Conservation (phyloP, 2,888 invertebrate genomes). For the Harpalus rubripes region DNA sequence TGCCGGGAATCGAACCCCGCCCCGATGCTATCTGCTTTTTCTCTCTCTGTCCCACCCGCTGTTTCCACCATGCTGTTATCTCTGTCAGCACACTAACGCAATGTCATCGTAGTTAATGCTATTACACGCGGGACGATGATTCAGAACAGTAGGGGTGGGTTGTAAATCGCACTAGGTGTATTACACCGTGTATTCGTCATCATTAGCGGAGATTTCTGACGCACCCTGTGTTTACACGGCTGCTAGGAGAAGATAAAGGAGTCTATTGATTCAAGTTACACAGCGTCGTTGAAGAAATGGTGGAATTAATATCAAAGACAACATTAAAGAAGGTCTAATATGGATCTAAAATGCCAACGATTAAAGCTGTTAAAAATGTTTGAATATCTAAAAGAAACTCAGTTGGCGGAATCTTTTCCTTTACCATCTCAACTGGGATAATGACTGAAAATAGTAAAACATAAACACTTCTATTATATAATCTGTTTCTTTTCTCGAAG, state of each 20-base stretch:
- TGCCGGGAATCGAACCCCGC: slow-evolving; percentile 67
- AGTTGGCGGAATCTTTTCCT: too few relatives aligned
- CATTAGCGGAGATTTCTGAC: slow-evolving; percentile 63
- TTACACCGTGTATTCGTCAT: slow-evolving; percentile 65
- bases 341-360: too few relatives aligned
- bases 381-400: too few relatives aligned
- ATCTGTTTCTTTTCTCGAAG: too few relatives aligned
- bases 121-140: slow-evolving; percentile 62
- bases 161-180: slow-evolving; percentile 58
- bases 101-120: slow-evolving; percentile 67
- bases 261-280: neutral
- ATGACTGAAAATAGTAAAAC: too few relatives aligned
- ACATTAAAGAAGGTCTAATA: too few relatives aligned
- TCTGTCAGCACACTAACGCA: slow-evolving; percentile 47
- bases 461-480: too few relatives aligned
- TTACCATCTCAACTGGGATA: too few relatives aligned
- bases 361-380: too few relatives aligned
- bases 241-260: neutral
- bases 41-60: slow-evolving; percentile 22
- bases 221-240: slow-evolving; percentile 61
- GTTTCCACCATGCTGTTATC: neutral
- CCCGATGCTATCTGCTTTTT: slow-evolving; percentile 58
- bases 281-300: neutral
- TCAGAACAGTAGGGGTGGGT: slow-evolving; percentile 38
- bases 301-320: too few relatives aligned